Conservation (phyloP, 2,888 invertebrate species). For the Nomada hirtipes region DNA sequence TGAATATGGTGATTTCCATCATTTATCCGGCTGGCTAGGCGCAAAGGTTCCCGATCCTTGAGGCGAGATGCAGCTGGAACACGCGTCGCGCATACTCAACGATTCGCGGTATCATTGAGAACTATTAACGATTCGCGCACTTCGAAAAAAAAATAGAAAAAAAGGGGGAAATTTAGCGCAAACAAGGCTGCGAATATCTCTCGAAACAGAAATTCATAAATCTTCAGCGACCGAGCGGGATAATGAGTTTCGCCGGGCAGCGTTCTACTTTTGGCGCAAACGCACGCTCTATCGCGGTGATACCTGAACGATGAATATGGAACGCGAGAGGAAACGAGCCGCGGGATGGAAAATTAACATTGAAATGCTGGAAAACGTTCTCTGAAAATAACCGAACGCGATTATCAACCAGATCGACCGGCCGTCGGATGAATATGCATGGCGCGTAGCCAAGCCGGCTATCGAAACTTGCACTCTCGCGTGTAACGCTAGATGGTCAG, state of each 20-base stretch:
- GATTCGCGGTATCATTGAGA: constrained; percentile 44
- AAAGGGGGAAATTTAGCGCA: background rate
- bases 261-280: constrained; percentile 28
- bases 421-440: constrained; percentile 43
- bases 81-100: constrained; percentile 45
- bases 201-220: background rate
- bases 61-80: constrained; percentile 67
- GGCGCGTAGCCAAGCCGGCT: constrained; percentile 3
- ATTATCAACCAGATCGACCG: constrained; percentile 40
- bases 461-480: constrained; percentile 34
- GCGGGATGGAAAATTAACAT: constrained; percentile 41
- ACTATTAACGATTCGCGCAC: constrained; percentile 51
- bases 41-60: constrained; percentile 74
- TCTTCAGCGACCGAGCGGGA: background rate
- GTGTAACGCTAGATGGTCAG: constrained; percentile 1
- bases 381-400: constrained; percentile 36
- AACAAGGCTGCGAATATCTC: background rate
- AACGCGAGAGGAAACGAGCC: constrained; percentile 28
- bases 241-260: too few relatives aligned
- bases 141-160: background rate
- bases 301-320: constrained; percentile 35
- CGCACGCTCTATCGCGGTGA: constrained; percentile 10
- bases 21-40: constrained; percentile 76
- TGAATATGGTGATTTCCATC: constrained; percentile 82
- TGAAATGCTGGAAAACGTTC: constrained; percentile 44